Evolutionary conservation across 2,113 vertebrate genomes (phyloP).

Genomic region (Dipodomys spectabilis): DNA sequence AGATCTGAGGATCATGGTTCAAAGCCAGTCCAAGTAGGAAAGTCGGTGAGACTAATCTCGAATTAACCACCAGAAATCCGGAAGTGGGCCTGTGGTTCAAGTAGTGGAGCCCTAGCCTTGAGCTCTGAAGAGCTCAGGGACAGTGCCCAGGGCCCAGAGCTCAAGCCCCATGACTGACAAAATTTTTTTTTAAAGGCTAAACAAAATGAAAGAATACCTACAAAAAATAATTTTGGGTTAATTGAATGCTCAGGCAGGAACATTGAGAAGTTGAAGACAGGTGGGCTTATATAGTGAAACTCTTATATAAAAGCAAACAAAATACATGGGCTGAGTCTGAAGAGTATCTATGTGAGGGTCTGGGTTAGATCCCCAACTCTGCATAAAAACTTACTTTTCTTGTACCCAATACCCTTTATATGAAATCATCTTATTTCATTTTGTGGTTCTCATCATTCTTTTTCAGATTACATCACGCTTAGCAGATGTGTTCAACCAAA

Average conservation of each 20-base stretch:
- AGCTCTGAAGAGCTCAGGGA: no score
- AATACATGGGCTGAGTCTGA: not conserved
- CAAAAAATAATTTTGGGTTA: not conserved
- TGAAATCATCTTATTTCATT: not conserved
- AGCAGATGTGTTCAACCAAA: constrained; percentile 96
- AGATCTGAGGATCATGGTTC: no score
- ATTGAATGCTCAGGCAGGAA: not conserved
- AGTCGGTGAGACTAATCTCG: no score
- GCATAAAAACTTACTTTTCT: not conserved
- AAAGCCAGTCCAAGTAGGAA: no score
- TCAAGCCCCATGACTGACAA: no score
- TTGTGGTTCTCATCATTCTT: not conserved
- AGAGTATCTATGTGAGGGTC: no score
- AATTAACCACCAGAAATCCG: no score
- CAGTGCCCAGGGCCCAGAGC: no score
- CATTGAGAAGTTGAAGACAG: not conserved
- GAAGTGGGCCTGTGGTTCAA: no score
- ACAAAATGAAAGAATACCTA: not conserved
- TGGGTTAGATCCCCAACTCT: not conserved
- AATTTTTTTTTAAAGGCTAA: no score
- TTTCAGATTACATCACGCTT: constrained; percentile 94
- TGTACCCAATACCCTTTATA: not conserved
- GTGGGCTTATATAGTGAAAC: not conserved
- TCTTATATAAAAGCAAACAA: not conserved
- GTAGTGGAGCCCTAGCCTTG: no score